phyloP scores from a whole-genome alignment of 2,888 invertebrate species.

The Philopedon plagiatum region DNA sequence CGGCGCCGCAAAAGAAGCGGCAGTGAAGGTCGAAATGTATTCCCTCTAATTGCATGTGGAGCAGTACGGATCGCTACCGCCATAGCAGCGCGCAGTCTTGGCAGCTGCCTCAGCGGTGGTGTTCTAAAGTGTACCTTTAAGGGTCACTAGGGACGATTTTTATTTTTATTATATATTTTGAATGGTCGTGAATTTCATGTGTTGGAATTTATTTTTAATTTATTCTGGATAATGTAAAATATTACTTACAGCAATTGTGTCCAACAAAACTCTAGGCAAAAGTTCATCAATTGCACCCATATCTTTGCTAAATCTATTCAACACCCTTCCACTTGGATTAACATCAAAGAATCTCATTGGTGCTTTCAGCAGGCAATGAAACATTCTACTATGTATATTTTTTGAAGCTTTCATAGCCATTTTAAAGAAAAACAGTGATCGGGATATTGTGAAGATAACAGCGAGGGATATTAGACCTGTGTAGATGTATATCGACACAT shows the following conservation, averaged over 20 bases:
- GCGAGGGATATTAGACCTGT: conserved; percentile 72
- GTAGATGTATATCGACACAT: conserved; percentile 69
- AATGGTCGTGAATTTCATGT: too few species aligned
- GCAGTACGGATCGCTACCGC: too few species aligned
- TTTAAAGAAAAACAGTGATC: conserved; percentile 81
- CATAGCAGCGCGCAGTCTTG: too few species aligned
- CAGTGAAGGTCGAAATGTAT: too few species aligned
- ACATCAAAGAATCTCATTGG: conserved; percentile 85
- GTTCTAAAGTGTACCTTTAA: too few species aligned
- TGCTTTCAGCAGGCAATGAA: conserved; percentile 75
- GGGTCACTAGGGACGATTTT: too few species aligned
- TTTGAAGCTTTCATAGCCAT: conserved; percentile 83
- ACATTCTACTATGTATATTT: conserved; percentile 84
- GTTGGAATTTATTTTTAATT: too few species aligned
- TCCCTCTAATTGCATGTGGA: too few species aligned
- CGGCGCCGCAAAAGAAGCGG: too few species aligned
- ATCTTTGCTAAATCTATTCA: conserved; percentile 88
- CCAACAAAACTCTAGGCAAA: conserved; percentile 76
- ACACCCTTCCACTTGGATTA: conserved; percentile 85
- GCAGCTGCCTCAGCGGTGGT: too few species aligned
- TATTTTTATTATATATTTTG: too few species aligned
- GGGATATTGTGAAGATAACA: conserved; percentile 73
- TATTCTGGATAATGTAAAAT: too few species aligned
- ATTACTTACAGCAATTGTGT: conserved; percentile 72
- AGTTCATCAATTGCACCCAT: conserved; percentile 84